phyloP scores from a whole-genome alignment of 2,888 invertebrate genomes.

The Xanthorhoe designata region DNA sequence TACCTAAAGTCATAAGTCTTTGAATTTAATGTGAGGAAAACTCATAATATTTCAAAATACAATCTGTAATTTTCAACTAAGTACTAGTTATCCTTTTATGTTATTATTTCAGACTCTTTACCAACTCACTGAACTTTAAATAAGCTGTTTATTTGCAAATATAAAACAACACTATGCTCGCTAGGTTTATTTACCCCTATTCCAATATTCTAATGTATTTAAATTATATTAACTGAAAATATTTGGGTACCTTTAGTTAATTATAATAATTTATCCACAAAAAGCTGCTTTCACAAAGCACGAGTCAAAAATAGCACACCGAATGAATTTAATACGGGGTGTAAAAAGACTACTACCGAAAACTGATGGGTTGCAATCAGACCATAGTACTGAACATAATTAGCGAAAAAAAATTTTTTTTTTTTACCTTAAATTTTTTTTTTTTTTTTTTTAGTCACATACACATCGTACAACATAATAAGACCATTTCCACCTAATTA shows the following conservation, averaged over 20 bases:
- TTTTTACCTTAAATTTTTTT: no score
- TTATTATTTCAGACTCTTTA: not conserved
- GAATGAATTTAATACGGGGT: not conserved
- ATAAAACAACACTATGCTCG: not conserved
- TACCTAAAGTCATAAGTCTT: no score
- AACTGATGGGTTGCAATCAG: no score
- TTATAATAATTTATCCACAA: not conserved
- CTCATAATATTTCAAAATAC: no score
- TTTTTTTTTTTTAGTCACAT: no score
- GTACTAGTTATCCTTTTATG: not conserved
- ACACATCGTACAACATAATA: no score
- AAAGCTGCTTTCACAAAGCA: not conserved
- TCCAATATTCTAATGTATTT: not conserved
- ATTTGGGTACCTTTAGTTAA: not conserved
- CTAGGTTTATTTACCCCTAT: not conserved
- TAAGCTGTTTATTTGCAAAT: not conserved
- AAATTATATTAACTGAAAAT: not conserved
- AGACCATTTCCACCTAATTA: no score
- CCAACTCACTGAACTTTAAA: not conserved
- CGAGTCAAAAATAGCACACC: not conserved
- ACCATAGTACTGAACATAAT: no score
- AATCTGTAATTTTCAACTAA: no score
- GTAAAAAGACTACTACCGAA: no score
- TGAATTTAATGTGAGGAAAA: no score
- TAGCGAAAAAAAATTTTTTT: no score